Percentiles rank a stretch among this genome's conserved stretches.
These are phyloP conservation scores for Calliphora vicina DNA, from an alignment of 1,140 invertebrate genomes.

Conservation along the genomic window DNA sequence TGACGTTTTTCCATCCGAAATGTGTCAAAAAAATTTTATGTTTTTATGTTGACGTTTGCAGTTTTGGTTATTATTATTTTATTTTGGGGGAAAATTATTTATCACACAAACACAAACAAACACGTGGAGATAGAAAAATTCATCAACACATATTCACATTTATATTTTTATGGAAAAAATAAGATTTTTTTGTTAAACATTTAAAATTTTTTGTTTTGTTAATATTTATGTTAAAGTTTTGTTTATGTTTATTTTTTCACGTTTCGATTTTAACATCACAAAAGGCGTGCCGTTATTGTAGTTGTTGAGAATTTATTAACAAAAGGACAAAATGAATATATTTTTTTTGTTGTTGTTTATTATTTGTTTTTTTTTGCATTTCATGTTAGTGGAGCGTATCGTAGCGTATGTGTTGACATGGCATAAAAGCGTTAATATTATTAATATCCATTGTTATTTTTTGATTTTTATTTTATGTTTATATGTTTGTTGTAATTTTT, in stretches of 20 bases:
- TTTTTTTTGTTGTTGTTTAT: not conserved
- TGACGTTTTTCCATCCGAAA: conserved; percentile 25
- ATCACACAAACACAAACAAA: too few relatives aligned
- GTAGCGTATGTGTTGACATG: conserved; percentile 59
- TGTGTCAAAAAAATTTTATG: not conserved
- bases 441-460: conserved; percentile 54
- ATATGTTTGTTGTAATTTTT: not conserved
- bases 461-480: not conserved
- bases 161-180: too few relatives aligned
- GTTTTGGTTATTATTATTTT: conserved; percentile 44
- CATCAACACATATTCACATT: too few relatives aligned
- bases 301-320: not conserved
- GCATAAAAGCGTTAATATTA: conserved; percentile 57
- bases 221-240: not conserved
- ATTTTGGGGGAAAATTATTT: not conserved
- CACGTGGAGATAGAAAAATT: not conserved
- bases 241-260: not conserved
- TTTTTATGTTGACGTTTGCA: conserved; percentile 58
- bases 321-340: too few relatives aligned
- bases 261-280: not conserved
- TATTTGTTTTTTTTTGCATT: not conserved
- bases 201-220: not conserved
- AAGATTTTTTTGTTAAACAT: not conserved
- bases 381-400: conserved; percentile 45
- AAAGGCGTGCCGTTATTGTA: not conserved